Evolutionary conservation across 2,113 vertebrate species (phyloP).

Genomic region (Acinonyx jubatus): DNA sequence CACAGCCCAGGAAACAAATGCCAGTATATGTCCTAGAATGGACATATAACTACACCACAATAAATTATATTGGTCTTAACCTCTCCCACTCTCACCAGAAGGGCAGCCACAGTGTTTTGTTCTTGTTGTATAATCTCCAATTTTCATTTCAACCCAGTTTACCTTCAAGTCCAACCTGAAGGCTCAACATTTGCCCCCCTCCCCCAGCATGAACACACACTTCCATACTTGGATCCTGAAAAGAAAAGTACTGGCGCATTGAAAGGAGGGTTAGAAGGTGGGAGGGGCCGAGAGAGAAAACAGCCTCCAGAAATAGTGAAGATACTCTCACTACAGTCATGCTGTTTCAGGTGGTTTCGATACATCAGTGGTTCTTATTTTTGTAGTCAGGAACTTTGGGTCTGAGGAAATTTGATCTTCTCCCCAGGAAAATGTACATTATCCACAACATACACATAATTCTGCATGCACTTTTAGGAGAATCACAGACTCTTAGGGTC

Average conservation of each 20-base stretch:
- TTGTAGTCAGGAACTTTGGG: not conserved
- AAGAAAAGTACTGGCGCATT: not conserved
- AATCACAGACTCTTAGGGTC: not conserved
- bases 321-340: not conserved
- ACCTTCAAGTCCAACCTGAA: not conserved
- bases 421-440: not conserved
- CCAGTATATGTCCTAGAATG: not conserved
- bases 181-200: not conserved
- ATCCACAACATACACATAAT: not conserved
- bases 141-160: not conserved
- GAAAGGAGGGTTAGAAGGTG: not conserved
- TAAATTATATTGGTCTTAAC: not conserved
- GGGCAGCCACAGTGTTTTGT: not conserved
- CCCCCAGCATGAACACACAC: not conserved
- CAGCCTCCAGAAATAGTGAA: not conserved
- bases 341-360: not conserved
- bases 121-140: not conserved
- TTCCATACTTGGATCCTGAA: not conserved
- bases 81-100: not conserved
- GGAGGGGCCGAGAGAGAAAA: not conserved
- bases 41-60: slow-evolving; percentile 22
- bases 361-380: not conserved
- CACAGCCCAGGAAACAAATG: not conserved
- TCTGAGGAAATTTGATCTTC: not conserved
- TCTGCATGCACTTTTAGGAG: not conserved